Evolutionary conservation across 2,113 vertebrate genomes (phyloP), one percentile per base, ranked within the genome.

Genomic region (Uropsilus gracilis): DNA sequence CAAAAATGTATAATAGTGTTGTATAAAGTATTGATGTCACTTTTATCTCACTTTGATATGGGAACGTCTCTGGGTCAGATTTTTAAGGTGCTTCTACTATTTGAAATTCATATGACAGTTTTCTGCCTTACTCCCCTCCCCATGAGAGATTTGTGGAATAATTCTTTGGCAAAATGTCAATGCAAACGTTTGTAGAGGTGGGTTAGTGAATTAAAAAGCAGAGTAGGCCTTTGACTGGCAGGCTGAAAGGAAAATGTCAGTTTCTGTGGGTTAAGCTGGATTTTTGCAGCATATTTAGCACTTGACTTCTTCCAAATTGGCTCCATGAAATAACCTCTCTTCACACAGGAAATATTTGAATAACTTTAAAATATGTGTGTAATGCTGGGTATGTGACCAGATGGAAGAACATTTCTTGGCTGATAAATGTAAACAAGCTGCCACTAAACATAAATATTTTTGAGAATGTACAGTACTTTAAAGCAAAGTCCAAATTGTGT

Each of bases 301-400:
- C 89, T 86, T 94, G 30, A 61, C 77, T 97, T 83, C 92, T 96
- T 96, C 95, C 63, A 93, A 63, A 97, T 96, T 97, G 96, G 93
- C 96, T 96, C 57, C 94, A 37, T 91, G 76, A 94, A 97, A 84
- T 93, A 98, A 97, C 96, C 91, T 96, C 95, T 94, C 66, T 97
- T 97, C 95, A 84, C 89, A 93, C 96, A 92, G 30, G 94, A 91
- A 97, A 94, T 96, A 95, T 98, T 96, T 97, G 97, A 98, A 96
- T 96, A 97, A 94, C 95, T 96, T 97, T 94, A 80, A 96, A 87
- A 73, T 94, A 94, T 97, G 96, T 96, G 71, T 83, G 50, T 98
- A 86, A 95, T 95, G 95, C 86, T 32, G 68, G 95, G 50, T 94
- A 94, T 97, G 92, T 90, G 96, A 90, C 81, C 95, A 95, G 95